These are phyloP conservation scores for Scomber colias DNA, from an alignment of 2,113 vertebrate species.

Conservation along the genomic window DNA sequence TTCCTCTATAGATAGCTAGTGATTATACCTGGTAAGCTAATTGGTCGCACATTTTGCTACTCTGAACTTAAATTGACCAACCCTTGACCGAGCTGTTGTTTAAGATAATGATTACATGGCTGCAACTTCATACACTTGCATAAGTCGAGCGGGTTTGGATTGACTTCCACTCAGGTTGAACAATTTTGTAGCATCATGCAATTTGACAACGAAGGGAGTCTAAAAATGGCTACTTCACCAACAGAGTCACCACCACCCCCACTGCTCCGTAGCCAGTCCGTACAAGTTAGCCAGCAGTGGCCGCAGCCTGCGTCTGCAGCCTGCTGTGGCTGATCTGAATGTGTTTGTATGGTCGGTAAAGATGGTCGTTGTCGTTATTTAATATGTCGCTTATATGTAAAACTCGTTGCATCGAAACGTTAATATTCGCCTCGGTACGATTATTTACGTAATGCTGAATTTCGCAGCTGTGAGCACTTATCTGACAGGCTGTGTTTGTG, in stretches of 20 bases:
- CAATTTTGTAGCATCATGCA: conserved; percentile 60
- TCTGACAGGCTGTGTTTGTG: not conserved
- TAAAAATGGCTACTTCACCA: conserved; percentile 81
- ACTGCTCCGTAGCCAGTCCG: conserved; percentile 54
- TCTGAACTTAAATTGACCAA: conserved; percentile 21
- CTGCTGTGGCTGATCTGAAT: conserved; percentile 40
- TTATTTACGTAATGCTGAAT: conserved; percentile 20
- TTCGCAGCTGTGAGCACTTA: not conserved
- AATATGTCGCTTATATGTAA: not conserved
- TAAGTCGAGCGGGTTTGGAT: conserved; percentile 18
- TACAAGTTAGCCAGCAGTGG: conserved; percentile 62
- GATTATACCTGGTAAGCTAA: conserved; percentile 42
- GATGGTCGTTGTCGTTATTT: not conserved
- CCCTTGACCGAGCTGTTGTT: not conserved
- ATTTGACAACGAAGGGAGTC: conserved; percentile 67
- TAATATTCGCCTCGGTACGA: not conserved
- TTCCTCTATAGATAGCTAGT: conserved; percentile 22
- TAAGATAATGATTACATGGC: not conserved
- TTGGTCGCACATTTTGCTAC: conserved; percentile 13
- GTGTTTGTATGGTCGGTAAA: conserved; percentile 13
- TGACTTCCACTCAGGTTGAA: conserved; percentile 35
- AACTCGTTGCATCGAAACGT: not conserved
- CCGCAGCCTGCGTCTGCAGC: conserved; percentile 45
- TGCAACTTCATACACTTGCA: conserved; percentile 29
- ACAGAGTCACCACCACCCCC: conserved; percentile 68